These are phyloP conservation scores for Anas platyrhynchos DNA, from an alignment of 2,113 vertebrate species.

Conservation along the genomic window DNA sequence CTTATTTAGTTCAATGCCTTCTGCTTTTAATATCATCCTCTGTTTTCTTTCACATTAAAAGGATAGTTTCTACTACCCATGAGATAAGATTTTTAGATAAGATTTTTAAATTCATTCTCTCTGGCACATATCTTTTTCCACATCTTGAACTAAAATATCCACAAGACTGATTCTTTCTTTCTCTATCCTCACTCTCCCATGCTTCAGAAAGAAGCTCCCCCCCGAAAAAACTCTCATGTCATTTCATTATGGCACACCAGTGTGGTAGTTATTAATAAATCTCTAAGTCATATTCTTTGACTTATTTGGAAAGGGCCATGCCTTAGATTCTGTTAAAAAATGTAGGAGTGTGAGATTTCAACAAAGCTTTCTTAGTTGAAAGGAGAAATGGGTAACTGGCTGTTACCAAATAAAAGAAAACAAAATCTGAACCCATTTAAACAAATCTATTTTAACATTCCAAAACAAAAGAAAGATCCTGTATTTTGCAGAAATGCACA, in stretches of 20 bases:
- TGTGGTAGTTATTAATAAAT: not conserved
- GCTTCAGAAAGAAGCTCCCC: not conserved
- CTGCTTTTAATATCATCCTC: not conserved
- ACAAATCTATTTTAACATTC: not conserved
- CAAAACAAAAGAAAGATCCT: not conserved
- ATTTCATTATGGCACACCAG: not conserved
- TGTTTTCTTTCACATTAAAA: not conserved
- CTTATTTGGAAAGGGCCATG: not conserved
- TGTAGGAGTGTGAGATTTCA: not conserved
- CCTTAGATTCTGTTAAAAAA: not conserved
- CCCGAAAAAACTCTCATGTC: not conserved
- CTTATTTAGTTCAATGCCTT: not conserved
- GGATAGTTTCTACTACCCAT: not conserved
- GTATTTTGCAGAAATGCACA: not conserved
- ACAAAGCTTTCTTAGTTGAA: not conserved
- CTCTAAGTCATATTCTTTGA: not conserved
- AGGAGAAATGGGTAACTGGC: not conserved
- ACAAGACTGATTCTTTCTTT: not conserved
- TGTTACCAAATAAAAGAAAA: not conserved
- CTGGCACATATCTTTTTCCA: not conserved
- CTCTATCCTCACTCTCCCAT: not conserved
- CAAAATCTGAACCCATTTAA: not conserved
- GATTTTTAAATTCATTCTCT: not conserved
- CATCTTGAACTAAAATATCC: not conserved
- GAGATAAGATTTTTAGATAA: not conserved